Evolutionary conservation across 2,797 vertebrate species (phyloP), one percentile per base, ranked within the genome.

Genomic region (Characodon lateralis): DNA sequence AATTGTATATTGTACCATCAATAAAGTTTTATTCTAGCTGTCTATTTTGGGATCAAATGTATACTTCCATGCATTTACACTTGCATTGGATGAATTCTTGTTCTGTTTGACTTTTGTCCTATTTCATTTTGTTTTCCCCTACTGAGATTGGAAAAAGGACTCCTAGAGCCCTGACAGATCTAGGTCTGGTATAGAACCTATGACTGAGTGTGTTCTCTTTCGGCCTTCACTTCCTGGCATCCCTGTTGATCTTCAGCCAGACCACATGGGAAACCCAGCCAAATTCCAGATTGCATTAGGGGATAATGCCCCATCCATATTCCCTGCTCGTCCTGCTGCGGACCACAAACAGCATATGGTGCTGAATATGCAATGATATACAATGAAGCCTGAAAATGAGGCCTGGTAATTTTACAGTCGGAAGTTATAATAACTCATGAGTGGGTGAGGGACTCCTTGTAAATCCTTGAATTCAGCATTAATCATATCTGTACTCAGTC

Each of bases 281-380:
- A 85, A 76, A 78, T 58, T 55, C 48, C 74, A 76, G 69, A 74
- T 83, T 81, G 83, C 78, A 83, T 86, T 78, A 83, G 22, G 59
- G 18, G 85, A 77, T 28, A 59, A 83, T 59, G 69, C 73, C 78
- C 39, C 48, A 84, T 89, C 77, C 75, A 65, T 68, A 83, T 88
- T 88, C 82, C 73, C 77, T 46, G 55, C 86, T 79, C 88, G 82
- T 83, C 77, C 81, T 35, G 28, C 82, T 82, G 81, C 81, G 81
- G 84, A 84, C 63, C 53, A 43, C 74, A 85, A 73, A 79, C 48
- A 76, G 71, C 89, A 91, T 81, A 83, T 83, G 85, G 87, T 78
- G 82, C 78, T 87, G 78, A 89, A 88, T 88, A 86, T 85, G 81
- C 81, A 90, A 80, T 6, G 69, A 77, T 72, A 70, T 76, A 73